These are phyloP conservation scores for Fundulus diaphanus DNA, from an alignment of 2,797 vertebrate genomes.

Conservation along the genomic window DNA sequence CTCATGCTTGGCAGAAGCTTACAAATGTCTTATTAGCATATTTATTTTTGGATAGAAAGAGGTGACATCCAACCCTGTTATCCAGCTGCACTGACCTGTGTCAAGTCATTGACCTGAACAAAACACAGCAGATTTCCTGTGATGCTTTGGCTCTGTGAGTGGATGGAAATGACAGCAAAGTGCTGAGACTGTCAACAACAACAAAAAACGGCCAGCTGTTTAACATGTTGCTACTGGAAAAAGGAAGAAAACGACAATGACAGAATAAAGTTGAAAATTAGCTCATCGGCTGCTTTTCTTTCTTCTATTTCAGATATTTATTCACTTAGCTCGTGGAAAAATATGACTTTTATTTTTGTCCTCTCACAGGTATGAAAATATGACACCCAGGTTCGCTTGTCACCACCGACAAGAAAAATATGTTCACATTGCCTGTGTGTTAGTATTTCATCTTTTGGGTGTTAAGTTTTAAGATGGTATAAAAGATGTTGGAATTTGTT, in stretches of 20 bases:
- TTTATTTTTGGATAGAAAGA: constrained; percentile 39
- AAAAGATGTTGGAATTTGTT: not conserved
- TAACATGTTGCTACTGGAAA: constrained; percentile 9
- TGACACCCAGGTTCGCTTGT: not conserved
- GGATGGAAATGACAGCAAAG: constrained; percentile 19
- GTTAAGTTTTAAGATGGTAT: not conserved
- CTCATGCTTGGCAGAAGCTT: constrained; percentile 33
- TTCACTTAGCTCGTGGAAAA: not conserved
- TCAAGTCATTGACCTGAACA: constrained; percentile 64
- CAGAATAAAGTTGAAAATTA: constrained; percentile 5
- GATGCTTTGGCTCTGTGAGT: constrained; percentile 32
- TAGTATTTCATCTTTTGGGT: not conserved
- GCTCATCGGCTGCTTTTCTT: not conserved
- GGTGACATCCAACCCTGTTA: constrained; percentile 46
- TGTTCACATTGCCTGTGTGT: not conserved
- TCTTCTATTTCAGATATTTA: not conserved
- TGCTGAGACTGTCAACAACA: constrained; percentile 11
- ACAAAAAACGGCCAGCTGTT: not conserved
- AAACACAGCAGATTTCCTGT: constrained; percentile 41
- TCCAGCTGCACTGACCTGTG: constrained; percentile 55
- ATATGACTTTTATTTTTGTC: not conserved
- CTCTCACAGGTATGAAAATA: not conserved
- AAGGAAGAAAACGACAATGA: not conserved
- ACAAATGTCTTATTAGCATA: constrained; percentile 69
- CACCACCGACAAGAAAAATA: not conserved